Percentiles rank a stretch among this genome's conserved stretches.
Evolutionary conservation across 1,140 invertebrate species (phyloP).

Genomic region (Heterodera schachtii): DNA sequence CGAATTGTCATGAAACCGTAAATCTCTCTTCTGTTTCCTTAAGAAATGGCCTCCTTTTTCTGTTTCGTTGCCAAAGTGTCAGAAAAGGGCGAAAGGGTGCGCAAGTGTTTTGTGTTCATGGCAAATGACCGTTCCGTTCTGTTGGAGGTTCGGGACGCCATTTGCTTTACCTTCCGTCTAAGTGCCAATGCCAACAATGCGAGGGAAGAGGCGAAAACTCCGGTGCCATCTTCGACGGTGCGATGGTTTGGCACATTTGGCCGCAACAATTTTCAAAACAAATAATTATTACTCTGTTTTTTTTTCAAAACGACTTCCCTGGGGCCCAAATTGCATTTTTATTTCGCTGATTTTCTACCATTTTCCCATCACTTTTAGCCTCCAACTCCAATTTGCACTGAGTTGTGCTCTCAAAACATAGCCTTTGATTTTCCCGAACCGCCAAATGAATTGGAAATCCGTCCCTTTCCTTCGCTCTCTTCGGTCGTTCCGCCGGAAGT

Average conservation of each 20-base stretch:
- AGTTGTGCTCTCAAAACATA: background rate
- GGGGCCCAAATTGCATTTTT: no score
- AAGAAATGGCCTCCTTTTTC: slow-evolving; percentile 26
- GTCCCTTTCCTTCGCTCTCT: background rate
- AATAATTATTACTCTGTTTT: background rate
- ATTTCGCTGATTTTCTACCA: no score
- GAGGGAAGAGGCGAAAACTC: background rate
- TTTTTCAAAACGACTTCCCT: background rate
- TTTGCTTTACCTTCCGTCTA: slow-evolving; percentile 32
- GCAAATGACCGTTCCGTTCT: slow-evolving; percentile 22
- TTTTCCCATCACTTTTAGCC: background rate
- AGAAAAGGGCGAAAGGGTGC: background rate
- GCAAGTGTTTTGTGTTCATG: slow-evolving; percentile 34
- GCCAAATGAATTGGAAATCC: background rate
- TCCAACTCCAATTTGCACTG: slow-evolving; percentile 14
- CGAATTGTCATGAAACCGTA: no score
- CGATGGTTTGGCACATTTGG: background rate
- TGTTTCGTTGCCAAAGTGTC: slow-evolving; percentile 28
- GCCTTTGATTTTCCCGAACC: background rate
- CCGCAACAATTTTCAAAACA: background rate
- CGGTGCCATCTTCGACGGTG: slow-evolving; percentile 21
- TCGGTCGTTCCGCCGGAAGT: slow-evolving; percentile 1
- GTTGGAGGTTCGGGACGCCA: slow-evolving; percentile 24
- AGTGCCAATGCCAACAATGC: slow-evolving; percentile 4
- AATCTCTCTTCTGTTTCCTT: no score